Evolutionary conservation across 2,888 invertebrate genomes (phyloP).

Genomic region (Dyspetes luteomarginatus): DNA sequence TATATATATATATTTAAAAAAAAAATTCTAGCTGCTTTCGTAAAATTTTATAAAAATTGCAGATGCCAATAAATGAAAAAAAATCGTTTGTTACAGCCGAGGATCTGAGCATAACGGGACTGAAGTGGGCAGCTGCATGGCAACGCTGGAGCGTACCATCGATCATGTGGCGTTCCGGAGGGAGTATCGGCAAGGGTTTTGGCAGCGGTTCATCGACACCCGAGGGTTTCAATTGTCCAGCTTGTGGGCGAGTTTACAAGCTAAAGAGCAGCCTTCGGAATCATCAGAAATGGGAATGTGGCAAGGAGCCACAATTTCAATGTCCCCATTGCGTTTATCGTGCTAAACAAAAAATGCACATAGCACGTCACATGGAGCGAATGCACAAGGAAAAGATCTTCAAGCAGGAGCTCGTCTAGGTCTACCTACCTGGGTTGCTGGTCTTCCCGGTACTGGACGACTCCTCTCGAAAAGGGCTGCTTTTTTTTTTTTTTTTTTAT

Average conservation of each 20-base stretch:
- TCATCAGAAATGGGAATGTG: constrained; percentile 84
- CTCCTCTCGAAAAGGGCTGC: constrained; percentile 9
- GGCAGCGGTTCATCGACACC: constrained; percentile 75
- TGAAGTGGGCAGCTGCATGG: constrained; percentile 88
- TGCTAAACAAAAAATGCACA: constrained; percentile 84
- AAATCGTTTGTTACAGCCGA: constrained; percentile 85
- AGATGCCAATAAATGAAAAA: constrained; percentile 76
- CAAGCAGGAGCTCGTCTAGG: constrained; percentile 82
- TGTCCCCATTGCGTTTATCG: constrained; percentile 83
- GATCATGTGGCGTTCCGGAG: constrained; percentile 82
- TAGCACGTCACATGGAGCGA: constrained; percentile 84
- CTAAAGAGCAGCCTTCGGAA: constrained; percentile 89
- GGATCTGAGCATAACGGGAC: constrained; percentile 91
- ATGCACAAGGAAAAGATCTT: constrained; percentile 84
- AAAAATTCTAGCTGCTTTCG: constrained; percentile 47
- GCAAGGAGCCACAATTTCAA: constrained; percentile 83
- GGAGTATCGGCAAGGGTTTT: constrained; percentile 79
- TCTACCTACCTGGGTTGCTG: constrained; percentile 60
- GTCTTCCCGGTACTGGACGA: constrained; percentile 65
- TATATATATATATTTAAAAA: constrained; percentile 14
- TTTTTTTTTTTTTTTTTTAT: constrained; percentile 37
- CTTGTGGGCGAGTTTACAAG: constrained; percentile 94
- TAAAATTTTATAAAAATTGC: constrained; percentile 27
- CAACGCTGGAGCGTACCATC: constrained; percentile 84
- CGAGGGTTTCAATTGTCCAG: constrained; percentile 90